phyloP scores from a whole-genome alignment of 2,113 vertebrate genomes.

The Dinomys branickii region DNA sequence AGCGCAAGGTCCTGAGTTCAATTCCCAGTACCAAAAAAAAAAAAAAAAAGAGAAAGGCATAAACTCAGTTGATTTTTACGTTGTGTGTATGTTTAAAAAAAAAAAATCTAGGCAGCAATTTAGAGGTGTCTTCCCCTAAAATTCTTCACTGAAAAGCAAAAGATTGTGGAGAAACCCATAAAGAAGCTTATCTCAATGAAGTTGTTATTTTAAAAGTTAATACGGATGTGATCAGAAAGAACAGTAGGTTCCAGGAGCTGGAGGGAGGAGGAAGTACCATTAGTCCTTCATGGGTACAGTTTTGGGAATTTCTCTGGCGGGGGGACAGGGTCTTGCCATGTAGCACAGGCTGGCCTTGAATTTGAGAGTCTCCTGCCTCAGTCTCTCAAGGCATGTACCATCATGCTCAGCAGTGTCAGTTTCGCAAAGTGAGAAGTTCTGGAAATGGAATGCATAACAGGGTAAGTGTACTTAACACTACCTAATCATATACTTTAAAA shows the following conservation, averaged over 20 bases:
- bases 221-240: not conserved
- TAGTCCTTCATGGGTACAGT: not conserved
- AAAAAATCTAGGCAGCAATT: slow-evolving; percentile 36
- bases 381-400: not conserved
- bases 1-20: no score
- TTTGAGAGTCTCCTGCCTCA: not conserved
- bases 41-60: not conserved
- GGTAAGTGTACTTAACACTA: not conserved
- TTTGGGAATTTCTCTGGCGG: not conserved
- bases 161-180: not conserved
- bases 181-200: not conserved
- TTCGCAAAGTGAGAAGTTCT: not conserved
- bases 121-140: not conserved
- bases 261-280: no score
- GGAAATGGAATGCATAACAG: not conserved
- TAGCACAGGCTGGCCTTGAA: not conserved
- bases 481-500: not conserved
- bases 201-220: not conserved
- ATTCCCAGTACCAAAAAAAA: no score
- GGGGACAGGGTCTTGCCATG: not conserved
- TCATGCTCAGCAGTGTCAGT: not conserved
- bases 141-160: not conserved
- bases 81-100: slow-evolving; percentile 27
- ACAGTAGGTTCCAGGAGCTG: not conserved
- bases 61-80: not conserved